phyloP scores from a whole-genome alignment of 2,888 invertebrate species.

The Brachylomia viminalis region DNA sequence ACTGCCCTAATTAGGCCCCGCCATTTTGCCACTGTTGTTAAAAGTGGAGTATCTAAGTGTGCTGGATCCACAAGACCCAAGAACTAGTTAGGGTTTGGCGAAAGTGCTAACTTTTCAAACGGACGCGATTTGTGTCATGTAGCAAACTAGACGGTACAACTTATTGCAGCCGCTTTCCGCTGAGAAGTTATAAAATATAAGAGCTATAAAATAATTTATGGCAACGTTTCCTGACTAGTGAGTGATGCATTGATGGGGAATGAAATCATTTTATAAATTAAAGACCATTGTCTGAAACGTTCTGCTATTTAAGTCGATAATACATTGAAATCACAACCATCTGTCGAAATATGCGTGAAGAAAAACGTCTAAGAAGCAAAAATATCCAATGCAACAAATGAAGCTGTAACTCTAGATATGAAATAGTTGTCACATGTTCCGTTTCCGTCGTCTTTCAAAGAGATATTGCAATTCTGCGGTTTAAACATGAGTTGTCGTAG shows the following conservation, averaged over 20 bases:
- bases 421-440: conserved; percentile 71
- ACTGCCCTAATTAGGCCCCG: conserved; percentile 38
- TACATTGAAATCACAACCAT: conserved; percentile 9
- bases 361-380: conserved; percentile 18
- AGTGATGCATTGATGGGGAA: conserved; percentile 35
- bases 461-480: conserved; percentile 69
- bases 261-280: conserved; percentile 22
- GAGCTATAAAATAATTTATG: conserved; percentile 57
- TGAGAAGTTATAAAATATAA: conserved; percentile 50
- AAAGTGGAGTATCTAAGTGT: conserved; percentile 40
- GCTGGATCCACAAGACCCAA: conserved; percentile 25
- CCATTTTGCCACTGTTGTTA: conserved; percentile 28
- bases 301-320: background rate
- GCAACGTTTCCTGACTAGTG: conserved; percentile 30
- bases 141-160: conserved; percentile 45
- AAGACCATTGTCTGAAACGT: conserved; percentile 23
- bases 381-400: conserved; percentile 20
- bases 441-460: conserved; percentile 68
- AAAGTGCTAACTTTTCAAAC: conserved; percentile 52
- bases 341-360: background rate
- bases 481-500: conserved; percentile 47
- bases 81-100: conserved; percentile 43
- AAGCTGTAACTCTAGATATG: conserved; percentile 36
- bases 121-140: conserved; percentile 34
- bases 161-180: conserved; percentile 39